A percentile compares a stretch with the other conserved stretches of the same genome.
phyloP scores from a whole-genome alignment of 2,888 invertebrate genomes.

The Microplitis deprimator region DNA sequence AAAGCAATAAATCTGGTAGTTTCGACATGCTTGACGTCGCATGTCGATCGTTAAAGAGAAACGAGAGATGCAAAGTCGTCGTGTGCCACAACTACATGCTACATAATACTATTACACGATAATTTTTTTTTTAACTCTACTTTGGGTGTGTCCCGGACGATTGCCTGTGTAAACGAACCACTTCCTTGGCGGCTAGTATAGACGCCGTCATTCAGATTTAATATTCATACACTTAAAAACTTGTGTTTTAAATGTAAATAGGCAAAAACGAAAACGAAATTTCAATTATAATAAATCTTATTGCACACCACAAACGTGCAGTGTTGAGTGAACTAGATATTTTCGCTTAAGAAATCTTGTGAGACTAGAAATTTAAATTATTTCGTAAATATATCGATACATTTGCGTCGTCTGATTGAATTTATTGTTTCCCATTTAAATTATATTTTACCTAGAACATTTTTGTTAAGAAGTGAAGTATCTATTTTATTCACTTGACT shows the following conservation, averaged over 20 bases:
- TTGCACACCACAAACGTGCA: background rate
- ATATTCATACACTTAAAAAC: slow-evolving; percentile 33
- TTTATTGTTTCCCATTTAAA: too few relatives aligned
- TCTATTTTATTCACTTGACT: background rate
- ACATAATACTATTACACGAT: background rate
- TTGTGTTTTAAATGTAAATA: slow-evolving; percentile 19
- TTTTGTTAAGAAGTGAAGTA: background rate
- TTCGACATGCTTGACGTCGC: slow-evolving; percentile 53
- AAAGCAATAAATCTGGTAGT: slow-evolving; percentile 47
- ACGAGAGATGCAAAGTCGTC: slow-evolving; percentile 20
- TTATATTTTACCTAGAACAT: too few relatives aligned
- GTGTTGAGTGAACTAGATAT: too few relatives aligned
- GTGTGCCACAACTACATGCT: background rate
- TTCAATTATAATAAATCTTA: background rate
- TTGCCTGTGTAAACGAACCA: slow-evolving; percentile 35
- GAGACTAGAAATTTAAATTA: too few relatives aligned
- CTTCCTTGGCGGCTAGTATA: slow-evolving; percentile 15
- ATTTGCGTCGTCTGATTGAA: background rate
- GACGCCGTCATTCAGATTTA: slow-evolving; percentile 21
- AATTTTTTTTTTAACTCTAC: slow-evolving; percentile 6
- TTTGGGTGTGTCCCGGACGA: slow-evolving; percentile 28
- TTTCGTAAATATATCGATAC: background rate
- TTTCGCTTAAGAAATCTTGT: too few relatives aligned
- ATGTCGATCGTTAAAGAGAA: slow-evolving; percentile 40
- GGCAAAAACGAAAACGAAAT: background rate